These are phyloP conservation scores for Xenopus petersii DNA, from an alignment of 2,797 vertebrate genomes.

Conservation along the genomic window DNA sequence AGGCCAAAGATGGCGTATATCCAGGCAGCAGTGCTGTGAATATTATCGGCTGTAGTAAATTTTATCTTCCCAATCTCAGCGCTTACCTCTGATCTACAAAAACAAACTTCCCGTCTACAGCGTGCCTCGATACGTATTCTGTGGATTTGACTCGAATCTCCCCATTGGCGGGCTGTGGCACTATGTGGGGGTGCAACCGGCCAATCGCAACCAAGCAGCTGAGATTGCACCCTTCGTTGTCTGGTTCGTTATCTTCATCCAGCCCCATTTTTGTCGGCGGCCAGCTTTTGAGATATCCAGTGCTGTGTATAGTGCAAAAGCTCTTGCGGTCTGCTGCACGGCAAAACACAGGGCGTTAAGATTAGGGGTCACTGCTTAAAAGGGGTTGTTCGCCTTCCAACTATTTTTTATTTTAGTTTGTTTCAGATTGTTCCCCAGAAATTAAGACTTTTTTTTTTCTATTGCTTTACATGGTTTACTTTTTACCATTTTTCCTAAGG, in stretches of 20 bases:
- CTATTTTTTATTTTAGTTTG: no score
- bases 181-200: conserved; percentile 88
- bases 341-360: no score
- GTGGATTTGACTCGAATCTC: conserved; percentile 95
- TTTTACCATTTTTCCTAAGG: no score
- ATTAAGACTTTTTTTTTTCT: no score
- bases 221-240: conserved; percentile 95
- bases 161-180: conserved; percentile 82
- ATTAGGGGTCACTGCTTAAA: no score
- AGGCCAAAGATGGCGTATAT: no score
- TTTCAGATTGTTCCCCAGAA: no score
- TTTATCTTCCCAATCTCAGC: no score
- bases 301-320: conserved; percentile 99
- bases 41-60: no score
- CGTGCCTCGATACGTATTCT: conserved; percentile 93
- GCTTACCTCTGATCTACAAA: conserved; percentile 97
- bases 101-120: conserved; percentile 96
- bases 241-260: conserved; percentile 92
- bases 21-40: no score
- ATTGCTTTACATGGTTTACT: no score
- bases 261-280: conserved; percentile 96
- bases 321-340: conserved; percentile 89
- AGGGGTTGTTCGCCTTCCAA: no score
- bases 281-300: conserved; percentile 98
- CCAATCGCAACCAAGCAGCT: conserved; percentile 98